Base-by-base conservation (phyloP, 2,797 vertebrate genomes). In the Pantherophis vulpinus region DNA sequence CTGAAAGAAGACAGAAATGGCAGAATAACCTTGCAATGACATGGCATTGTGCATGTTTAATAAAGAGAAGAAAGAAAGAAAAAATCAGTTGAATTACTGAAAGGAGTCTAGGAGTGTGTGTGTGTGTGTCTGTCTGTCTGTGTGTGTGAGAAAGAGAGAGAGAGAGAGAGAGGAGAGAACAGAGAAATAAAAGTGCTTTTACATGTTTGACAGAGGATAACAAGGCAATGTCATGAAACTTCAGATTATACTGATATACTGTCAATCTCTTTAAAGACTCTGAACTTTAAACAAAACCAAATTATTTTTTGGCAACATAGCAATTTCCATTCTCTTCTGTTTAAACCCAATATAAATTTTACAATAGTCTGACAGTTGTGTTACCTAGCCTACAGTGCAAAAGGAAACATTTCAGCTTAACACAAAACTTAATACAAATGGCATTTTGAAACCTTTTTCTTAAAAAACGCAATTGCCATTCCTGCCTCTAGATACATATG, bases 261-360 rank as follows among this genome's bases (percentile, higher is more conserved):
- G 70, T 88, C 70, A 95, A 91, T 92, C 88, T 88, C 90, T 9
- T 0, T 18, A 66, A 66, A 25, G 93, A 90, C 90, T 94, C 96
- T 95, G 96, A 94, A 87, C 63, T 83, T 92, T 96, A 97, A 97
- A 93, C 93, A 37, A 95, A 95, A 94, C 96, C 96, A 96, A 95
- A 92, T 93, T 88, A 42, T 94, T 95, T 94, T 70, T 90, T 87
- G 60, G 5, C 90, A 96, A 94, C 74, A 93, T 61, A 95, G 18
- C 93, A 93, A 95, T 61, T 51, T 0, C 3, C 93, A 96, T 94
- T 89, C 95, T 96, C 94, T 97, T 97, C 94, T 95, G 96, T 93
- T 96, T 97, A 90, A 90, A 94, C 8, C 42, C 55, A 60, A 55
- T 54, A 93, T 79, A 93, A 74, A 27, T 32, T n/a, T n/a, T 60